phyloP scores from a whole-genome alignment of 2,797 vertebrate genomes.

The Catamblyrhynchus diadema region DNA sequence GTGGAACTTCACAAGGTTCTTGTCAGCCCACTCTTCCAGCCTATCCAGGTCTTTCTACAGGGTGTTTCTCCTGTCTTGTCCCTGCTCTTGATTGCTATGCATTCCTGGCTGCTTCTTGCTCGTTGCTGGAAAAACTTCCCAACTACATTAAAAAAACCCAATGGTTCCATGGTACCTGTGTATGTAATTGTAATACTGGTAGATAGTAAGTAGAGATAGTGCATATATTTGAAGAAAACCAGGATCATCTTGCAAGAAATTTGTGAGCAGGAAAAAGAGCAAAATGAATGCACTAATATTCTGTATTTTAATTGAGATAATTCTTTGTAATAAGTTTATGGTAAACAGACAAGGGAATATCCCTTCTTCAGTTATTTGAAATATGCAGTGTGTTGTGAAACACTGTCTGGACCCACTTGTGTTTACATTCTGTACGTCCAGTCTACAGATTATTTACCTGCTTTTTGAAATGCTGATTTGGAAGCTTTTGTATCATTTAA shows the following conservation, averaged over 20 bases:
- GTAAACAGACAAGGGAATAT: not conserved
- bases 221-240: not conserved
- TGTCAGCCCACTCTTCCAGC: not conserved
- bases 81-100: not conserved
- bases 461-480: not conserved
- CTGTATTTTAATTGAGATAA: not conserved
- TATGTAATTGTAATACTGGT: not conserved
- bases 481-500: not conserved
- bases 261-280: not conserved
- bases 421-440: not conserved
- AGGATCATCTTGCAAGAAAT: not conserved
- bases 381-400: not conserved
- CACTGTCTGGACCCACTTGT: not conserved
- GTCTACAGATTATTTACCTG: not conserved
- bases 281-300: not conserved
- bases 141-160: accelerated
- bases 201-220: not conserved
- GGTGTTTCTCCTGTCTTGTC: not conserved
- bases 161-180: not conserved
- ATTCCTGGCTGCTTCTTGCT: not conserved
- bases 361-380: not conserved
- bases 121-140: not conserved
- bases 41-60: not conserved
- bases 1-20: not conserved
- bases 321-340: not conserved